These are phyloP conservation scores for Leucopsar rothschildi DNA, from an alignment of 2,113 vertebrate genomes.

Conservation along the genomic window DNA sequence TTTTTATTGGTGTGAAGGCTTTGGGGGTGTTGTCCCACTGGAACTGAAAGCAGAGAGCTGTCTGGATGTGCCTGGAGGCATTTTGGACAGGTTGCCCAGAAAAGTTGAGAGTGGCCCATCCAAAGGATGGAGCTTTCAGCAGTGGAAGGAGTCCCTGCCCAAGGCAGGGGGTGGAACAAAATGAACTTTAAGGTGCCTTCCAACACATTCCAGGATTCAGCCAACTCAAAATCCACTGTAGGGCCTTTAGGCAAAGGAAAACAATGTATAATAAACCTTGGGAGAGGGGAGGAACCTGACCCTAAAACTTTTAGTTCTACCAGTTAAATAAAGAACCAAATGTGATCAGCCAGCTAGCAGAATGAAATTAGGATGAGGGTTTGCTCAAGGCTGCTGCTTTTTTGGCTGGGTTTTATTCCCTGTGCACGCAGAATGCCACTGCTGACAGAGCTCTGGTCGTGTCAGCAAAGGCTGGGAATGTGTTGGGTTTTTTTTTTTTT, in stretches of 20 bases:
- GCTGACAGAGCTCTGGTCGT: background rate
- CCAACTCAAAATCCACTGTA: background rate
- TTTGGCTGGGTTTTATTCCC: background rate
- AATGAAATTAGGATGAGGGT: background rate
- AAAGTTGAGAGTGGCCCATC: background rate
- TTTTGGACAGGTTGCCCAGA: background rate
- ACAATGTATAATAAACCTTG: background rate
- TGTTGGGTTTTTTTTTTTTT: background rate
- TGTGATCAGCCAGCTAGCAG: background rate
- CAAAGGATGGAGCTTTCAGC: background rate
- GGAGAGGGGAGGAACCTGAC: background rate
- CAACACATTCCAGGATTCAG: background rate
- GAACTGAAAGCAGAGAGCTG: background rate
- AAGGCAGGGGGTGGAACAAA: background rate
- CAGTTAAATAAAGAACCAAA: background rate
- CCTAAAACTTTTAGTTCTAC: background rate
- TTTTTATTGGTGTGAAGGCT: background rate
- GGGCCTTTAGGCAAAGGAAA: background rate
- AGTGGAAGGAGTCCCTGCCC: background rate
- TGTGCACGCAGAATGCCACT: rapidly evolving
- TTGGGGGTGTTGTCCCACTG: background rate
- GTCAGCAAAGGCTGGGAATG: background rate
- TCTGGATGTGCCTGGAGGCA: background rate
- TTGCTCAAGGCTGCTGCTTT: background rate
- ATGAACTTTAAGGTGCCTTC: background rate